Evolutionary conservation across 2,888 invertebrate species (phyloP).

Genomic region (Thelaira solivaga): DNA sequence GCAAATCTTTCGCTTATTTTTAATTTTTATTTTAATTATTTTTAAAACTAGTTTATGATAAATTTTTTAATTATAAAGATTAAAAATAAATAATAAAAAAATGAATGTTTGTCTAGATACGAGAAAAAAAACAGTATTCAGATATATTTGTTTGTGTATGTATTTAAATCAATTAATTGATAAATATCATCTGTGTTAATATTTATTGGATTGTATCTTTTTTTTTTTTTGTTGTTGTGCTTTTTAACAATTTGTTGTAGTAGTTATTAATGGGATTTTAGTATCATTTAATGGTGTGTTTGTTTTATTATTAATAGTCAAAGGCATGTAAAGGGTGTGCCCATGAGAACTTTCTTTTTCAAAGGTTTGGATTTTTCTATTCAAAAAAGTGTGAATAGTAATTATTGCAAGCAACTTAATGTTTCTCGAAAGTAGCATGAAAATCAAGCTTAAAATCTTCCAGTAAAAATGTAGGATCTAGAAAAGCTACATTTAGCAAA

Average conservation of each 20-base stretch:
- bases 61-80: constrained; percentile 62
- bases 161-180: constrained; percentile 57
- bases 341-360: too few species aligned
- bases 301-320: too few species aligned
- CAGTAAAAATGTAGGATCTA: too few species aligned
- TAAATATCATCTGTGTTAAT: constrained; percentile 38
- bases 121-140: constrained; percentile 3
- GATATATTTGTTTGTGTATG: background rate
- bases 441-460: too few species aligned
- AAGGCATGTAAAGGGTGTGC: too few species aligned
- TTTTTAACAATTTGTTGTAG: constrained; percentile 11
- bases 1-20: too few species aligned
- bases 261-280: constrained; percentile 43
- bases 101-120: constrained; percentile 15
- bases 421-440: too few species aligned
- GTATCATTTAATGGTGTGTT: constrained; percentile 34
- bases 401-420: too few species aligned
- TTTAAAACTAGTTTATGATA: constrained; percentile 24
- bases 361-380: too few species aligned
- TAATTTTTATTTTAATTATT: constrained; percentile 13
- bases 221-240: background rate
- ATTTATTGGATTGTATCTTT: constrained; percentile 20
- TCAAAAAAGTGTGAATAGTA: too few species aligned
- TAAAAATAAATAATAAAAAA: constrained; percentile 24
- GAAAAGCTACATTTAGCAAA: too few species aligned